Evolutionary conservation across 2,888 invertebrate genomes (phyloP).

Genomic region (Drosophila mimica): DNA sequence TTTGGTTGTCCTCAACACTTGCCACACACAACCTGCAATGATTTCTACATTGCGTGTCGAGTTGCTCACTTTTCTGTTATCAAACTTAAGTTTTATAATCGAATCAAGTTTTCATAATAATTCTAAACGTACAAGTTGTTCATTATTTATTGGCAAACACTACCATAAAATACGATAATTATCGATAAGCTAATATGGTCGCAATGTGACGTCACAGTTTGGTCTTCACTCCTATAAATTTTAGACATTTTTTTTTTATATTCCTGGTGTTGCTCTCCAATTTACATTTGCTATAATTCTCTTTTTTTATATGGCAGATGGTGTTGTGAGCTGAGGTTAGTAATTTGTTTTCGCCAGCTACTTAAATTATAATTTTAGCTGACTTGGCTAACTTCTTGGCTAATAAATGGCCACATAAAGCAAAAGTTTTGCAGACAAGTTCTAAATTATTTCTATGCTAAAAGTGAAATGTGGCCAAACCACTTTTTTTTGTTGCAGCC

Average conservation of each 20-base stretch:
- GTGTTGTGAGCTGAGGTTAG: not conserved
- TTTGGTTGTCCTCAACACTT: not conserved
- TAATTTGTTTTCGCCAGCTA: conserved; percentile 5
- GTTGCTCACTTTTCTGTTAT: not conserved
- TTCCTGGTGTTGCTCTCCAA: not conserved
- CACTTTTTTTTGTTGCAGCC: conserved; percentile 66
- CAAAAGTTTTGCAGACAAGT: conserved; percentile 65
- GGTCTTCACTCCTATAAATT: not conserved
- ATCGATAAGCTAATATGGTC: not conserved
- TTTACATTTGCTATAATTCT: not conserved
- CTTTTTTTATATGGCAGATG: not conserved
- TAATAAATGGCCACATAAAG: conserved; percentile 36
- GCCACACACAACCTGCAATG: not conserved
- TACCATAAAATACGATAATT: not conserved
- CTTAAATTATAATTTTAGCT: conserved; percentile 4
- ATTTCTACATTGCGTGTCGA: not conserved
- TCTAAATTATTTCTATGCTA: conserved; percentile 80
- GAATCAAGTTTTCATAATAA: not conserved
- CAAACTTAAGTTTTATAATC: not conserved
- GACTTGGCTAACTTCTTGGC: conserved; percentile 30
- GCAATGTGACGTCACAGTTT: not conserved
- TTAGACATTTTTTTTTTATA: not conserved
- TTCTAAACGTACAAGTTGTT: not conserved
- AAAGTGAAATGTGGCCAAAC: conserved; percentile 79
- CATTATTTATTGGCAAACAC: not conserved